phyloP scores from a whole-genome alignment of 2,113 vertebrate genomes.

The Rhadina sibilatrix region DNA sequence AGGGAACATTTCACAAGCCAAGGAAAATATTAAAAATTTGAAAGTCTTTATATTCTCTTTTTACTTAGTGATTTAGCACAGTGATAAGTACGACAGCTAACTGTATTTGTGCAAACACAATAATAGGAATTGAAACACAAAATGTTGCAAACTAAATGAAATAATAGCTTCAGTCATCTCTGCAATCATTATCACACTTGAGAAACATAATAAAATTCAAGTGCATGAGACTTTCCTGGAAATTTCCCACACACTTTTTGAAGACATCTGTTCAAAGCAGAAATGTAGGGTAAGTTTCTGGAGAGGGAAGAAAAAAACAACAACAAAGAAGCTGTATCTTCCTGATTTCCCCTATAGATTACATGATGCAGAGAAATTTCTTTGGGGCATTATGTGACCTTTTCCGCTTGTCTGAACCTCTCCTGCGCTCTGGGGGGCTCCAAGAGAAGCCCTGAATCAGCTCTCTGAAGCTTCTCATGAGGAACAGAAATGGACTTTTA shows the following conservation, averaged over 20 bases:
- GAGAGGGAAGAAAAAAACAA: background rate
- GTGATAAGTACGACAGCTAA: background rate
- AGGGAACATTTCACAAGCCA: background rate
- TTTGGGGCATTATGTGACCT: constrained; percentile 3
- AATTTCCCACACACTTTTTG: constrained; percentile 26
- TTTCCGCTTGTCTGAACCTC: background rate
- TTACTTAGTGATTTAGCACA: background rate
- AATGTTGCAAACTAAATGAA: background rate
- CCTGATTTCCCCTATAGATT: background rate
- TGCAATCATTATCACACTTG: background rate
- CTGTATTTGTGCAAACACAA: background rate
- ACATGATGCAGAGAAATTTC: background rate
- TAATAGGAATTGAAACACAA: background rate
- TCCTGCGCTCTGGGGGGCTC: background rate
- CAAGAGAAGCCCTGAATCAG: background rate
- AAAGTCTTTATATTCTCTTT: background rate
- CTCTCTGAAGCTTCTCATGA: background rate
- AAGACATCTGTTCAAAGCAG: constrained; percentile 30
- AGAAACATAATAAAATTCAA: background rate
- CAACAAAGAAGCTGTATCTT: background rate
- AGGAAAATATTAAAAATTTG: background rate
- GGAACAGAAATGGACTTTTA: background rate
- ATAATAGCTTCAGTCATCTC: background rate
- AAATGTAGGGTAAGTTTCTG: constrained; percentile 16
- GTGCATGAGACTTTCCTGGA: background rate